A percentile compares a stretch with the other conserved stretches of the same genome.
These are phyloP conservation scores for Chiropotes sagulatus DNA, from an alignment of 2,797 vertebrate species.

Conservation along the genomic window DNA sequence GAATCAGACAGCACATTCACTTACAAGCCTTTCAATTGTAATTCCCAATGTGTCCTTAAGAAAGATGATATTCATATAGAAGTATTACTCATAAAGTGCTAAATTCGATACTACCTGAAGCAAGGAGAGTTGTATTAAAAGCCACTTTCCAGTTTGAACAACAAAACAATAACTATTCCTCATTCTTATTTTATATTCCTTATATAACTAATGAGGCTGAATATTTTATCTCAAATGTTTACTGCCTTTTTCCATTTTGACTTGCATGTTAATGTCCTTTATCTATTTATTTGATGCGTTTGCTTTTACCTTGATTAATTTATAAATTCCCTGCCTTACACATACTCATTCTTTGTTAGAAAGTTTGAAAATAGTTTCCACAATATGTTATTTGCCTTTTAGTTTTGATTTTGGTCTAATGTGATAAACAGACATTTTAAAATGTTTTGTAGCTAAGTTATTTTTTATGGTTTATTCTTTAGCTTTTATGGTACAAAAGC, in stretches of 20 bases:
- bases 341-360: not conserved
- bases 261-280: not conserved
- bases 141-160: not conserved
- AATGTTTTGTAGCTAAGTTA: not conserved
- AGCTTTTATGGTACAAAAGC: not conserved
- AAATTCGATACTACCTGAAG: not conserved
- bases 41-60: not conserved
- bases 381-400: not conserved
- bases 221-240: not conserved
- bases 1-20: not conserved
- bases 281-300: not conserved
- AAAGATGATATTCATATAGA: not conserved
- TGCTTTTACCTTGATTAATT: slow-evolving; percentile 17
- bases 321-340: not conserved
- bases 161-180: not conserved
- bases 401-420: not conserved
- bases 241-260: not conserved
- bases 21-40: not conserved
- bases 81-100: not conserved
- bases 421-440: not conserved
- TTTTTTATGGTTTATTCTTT: not conserved
- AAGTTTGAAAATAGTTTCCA: not conserved
- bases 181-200: not conserved
- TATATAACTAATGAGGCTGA: not conserved
- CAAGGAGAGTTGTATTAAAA: not conserved